These are phyloP conservation scores for Blastomussa wellsi DNA, from an alignment of 92 coral and sea anemone genomes.

Conservation along the genomic window DNA sequence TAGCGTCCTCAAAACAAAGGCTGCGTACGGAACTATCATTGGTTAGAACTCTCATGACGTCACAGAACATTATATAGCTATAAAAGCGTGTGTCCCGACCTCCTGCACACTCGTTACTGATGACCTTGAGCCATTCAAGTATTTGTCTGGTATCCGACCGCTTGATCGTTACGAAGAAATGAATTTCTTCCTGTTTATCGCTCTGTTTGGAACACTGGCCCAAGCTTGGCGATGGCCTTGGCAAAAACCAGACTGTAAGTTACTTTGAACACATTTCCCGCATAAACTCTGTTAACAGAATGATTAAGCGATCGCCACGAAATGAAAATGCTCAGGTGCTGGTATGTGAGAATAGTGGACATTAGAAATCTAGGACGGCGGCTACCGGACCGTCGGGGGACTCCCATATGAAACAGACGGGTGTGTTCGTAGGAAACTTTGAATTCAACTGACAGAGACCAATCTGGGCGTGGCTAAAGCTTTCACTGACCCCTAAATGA, in stretches of 20 bases:
- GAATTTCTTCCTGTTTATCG: constrained; percentile 13
- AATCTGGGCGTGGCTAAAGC: too few species aligned
- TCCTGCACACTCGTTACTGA: background rate
- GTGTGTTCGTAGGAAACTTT: too few species aligned
- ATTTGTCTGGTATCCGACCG: too few species aligned
- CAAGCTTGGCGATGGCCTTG: constrained; percentile 47
- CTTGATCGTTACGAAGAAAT: background rate
- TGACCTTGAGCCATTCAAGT: background rate
- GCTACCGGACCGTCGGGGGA: too few species aligned
- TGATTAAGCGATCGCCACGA: background rate
- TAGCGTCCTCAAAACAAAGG: background rate
- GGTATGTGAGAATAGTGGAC: too few species aligned
- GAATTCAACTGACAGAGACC: too few species aligned
- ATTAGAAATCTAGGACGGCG: too few species aligned
- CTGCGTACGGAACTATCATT: background rate
- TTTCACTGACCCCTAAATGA: too few species aligned
- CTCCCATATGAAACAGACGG: too few species aligned
- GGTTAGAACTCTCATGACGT: background rate
- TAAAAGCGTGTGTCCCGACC: background rate
- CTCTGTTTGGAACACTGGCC: constrained; percentile 36
- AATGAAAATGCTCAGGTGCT: too few species aligned
- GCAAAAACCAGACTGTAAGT: constrained; percentile 41
- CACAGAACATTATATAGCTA: background rate
- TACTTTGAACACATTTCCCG: background rate
- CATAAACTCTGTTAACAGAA: background rate